These are phyloP conservation scores for Glaucopsyche alexis DNA, from an alignment of 2,888 invertebrate species.

Conservation along the genomic window DNA sequence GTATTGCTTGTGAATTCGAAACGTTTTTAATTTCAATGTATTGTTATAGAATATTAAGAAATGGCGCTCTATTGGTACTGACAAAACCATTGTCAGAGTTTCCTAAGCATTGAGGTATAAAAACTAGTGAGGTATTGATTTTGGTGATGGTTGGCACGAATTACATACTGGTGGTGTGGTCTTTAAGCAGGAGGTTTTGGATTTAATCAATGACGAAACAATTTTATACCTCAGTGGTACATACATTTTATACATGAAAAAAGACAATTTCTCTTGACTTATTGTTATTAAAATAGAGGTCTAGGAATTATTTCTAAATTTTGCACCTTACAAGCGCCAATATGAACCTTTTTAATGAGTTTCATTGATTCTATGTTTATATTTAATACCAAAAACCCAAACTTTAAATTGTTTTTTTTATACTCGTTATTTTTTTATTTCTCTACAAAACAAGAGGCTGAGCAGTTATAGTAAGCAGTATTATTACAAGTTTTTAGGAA, in stretches of 20 bases:
- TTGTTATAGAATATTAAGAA: neutral
- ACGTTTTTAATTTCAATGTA: neutral
- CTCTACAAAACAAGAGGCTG: slow-evolving; percentile 13
- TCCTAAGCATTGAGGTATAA: neutral
- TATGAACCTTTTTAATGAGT: neutral
- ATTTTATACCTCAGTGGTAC: slow-evolving; percentile 2
- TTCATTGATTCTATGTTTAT: neutral
- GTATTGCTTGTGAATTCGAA: neutral
- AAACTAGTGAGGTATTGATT: neutral
- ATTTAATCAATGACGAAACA: neutral
- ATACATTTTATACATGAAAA: neutral
- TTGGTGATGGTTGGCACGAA: neutral
- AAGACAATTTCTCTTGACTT: neutral
- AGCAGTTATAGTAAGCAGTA: slow-evolving; percentile 11
- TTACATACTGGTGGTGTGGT: neutral
- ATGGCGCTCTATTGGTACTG: neutral
- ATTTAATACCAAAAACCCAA: neutral
- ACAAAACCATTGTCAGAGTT: neutral
- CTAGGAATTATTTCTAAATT: neutral
- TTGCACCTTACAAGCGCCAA: neutral
- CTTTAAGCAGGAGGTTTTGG: neutral
- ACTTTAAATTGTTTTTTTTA: slow-evolving; percentile 10
- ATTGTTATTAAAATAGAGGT: too few species aligned
- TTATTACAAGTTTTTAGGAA: slow-evolving; percentile 9
- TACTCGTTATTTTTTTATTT: neutral